These are phyloP conservation scores for Argya squamiceps DNA, from an alignment of 2,797 vertebrate genomes.

Conservation along the genomic window DNA sequence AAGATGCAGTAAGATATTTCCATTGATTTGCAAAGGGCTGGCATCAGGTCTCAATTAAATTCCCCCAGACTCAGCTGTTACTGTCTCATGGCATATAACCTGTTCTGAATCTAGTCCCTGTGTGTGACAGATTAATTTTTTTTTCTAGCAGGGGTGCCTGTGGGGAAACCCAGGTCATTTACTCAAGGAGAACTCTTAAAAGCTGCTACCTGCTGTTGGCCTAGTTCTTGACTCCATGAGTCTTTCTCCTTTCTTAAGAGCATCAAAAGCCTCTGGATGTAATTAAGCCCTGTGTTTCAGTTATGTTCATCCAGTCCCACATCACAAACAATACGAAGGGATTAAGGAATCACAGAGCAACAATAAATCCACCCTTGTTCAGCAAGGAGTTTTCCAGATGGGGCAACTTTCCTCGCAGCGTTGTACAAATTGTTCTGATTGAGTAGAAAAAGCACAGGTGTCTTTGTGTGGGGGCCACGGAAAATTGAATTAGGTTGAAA, in stretches of 20 bases:
- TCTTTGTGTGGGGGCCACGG: neutral
- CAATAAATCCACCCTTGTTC: conserved; percentile 1
- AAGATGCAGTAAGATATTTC: neutral
- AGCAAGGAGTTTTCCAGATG: neutral
- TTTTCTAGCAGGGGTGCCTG: neutral
- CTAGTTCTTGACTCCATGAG: neutral
- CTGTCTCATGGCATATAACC: neutral
- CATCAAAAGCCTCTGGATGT: conserved; percentile 1
- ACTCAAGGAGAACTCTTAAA: neutral
- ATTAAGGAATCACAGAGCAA: conserved; percentile 13
- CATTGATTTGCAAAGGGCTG: neutral
- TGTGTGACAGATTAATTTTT: neutral
- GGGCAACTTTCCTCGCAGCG: neutral
- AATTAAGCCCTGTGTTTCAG: conserved; percentile 9
- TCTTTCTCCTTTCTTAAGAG: conserved; percentile 3
- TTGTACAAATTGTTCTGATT: conserved; percentile 5
- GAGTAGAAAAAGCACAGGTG: neutral
- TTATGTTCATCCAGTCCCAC: neutral
- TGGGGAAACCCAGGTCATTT: neutral
- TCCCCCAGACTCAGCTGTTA: neutral
- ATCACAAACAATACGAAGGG: neutral
- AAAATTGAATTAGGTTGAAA: neutral
- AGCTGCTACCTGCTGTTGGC: neutral
- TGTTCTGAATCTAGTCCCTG: neutral
- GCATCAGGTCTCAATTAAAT: neutral